A percentile compares a stretch with the other conserved stretches of the same genome.
These are phyloP conservation scores for Opisthograptis luteolata DNA, from an alignment of 2,888 invertebrate species.

Conservation along the genomic window DNA sequence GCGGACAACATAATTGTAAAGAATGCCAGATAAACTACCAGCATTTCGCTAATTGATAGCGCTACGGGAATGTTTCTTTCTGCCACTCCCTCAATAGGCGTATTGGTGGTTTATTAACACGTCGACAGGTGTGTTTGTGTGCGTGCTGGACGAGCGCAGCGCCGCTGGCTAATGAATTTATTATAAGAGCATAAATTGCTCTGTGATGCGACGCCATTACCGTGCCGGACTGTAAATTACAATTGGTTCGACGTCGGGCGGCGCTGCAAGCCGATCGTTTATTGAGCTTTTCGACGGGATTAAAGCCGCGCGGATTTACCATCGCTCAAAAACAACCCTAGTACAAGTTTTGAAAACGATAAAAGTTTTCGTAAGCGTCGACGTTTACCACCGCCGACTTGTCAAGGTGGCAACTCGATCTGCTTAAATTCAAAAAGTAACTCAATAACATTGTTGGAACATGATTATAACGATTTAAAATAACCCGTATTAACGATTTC, in stretches of 20 bases:
- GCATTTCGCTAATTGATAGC: slow-evolving; percentile 27
- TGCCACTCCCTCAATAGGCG: slow-evolving; percentile 13
- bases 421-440: too few species aligned
- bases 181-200: slow-evolving; percentile 82
- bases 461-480: too few species aligned
- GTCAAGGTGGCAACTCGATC: too few species aligned
- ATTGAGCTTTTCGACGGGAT: slow-evolving; percentile 67
- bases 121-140: slow-evolving; percentile 21
- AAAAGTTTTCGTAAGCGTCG: too few species aligned
- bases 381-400: too few species aligned
- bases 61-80: slow-evolving; percentile 11
- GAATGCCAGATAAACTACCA: slow-evolving; percentile 19
- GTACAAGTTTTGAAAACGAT: too few species aligned
- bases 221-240: slow-evolving; percentile 76
- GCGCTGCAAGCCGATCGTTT: slow-evolving; percentile 63
- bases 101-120: slow-evolving; percentile 43
- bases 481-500: too few species aligned
- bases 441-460: too few species aligned
- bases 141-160: slow-evolving; percentile 7
- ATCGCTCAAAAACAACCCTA: too few species aligned
- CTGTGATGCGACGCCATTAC: slow-evolving; percentile 81
- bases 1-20: slow-evolving; percentile 20
- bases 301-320: slow-evolving; percentile 49
- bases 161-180: slow-evolving; percentile 76
- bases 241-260: slow-evolving; percentile 66